Evolutionary conservation across 92 coral and sea anemone species (phyloP), one percentile per base, ranked within the genome.

Genomic region (Isaurus tuberculatus): DNA sequence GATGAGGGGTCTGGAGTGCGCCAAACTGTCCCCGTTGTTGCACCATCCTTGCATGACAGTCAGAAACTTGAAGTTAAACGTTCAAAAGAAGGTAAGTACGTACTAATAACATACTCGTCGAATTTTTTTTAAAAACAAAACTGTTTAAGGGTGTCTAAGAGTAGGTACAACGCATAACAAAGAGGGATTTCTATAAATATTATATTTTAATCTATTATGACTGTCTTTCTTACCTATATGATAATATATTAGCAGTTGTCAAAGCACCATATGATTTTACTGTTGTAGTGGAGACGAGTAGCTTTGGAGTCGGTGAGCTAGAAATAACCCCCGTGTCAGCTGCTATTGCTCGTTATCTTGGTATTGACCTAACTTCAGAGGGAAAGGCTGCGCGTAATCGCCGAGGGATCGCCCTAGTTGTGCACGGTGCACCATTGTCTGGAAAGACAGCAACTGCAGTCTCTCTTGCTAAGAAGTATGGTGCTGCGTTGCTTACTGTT

Each of bases 281-380:
- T 32, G 33, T 65, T 34, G 10, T 55, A 83, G 33, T 75, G 84
- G 92, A 91, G 5, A 90, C 88, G 28, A 93, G 93, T 36, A 87
- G 93, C 40, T 88, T 91, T 25, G 99, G 95, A 57, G 99, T 96
- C 0, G 99, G 99, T 65, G 99, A 96, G 79, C 91, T 96, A 66
- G 99, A 96, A 86, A 96, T 96, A 69, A 96, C 99, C n/a, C 98
- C 99, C 3, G 99, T 96, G 26, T 96, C 99, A 20, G 99, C 99
- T 1, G 98, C 99, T 46, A 96, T 96, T 69, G 99, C 99, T 8
- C 95, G 95, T 27, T 96, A 96, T 37, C 93, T 96, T 26, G 98
- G 99, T 57, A 96, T 96, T 44, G 99, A 96, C 92, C 89, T 96
- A 55, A 90, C 99, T 25, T 90, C 99, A 0, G 99, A 96, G 55